Base-by-base conservation (phyloP, 2,113 vertebrate genomes). In the Platysternon megacephalum region DNA sequence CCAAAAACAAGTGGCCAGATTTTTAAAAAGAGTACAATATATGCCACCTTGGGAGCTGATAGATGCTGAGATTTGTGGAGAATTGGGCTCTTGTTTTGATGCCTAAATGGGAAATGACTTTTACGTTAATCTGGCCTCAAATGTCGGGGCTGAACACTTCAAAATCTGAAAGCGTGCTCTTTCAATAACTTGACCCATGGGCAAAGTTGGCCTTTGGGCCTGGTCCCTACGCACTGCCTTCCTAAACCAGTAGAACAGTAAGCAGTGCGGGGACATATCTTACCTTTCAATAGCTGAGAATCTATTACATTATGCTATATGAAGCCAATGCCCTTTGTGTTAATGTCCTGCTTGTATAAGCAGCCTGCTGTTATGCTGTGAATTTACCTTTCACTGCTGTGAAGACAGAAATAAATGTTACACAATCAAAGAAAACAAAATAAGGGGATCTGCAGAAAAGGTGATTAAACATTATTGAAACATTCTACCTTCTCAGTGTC, bases 391-490 rank as follows among this genome's bases (percentile, higher is more conserved):
- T 97, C 93, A 93, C 72, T 87, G 76, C 88, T 84, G 85, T 74
- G 88, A 95, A 93, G 87, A 92, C 87, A 93, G 91, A 96, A 96
- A 89, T 82, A 89, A 28, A 78, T 78, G 24, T 46, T 46, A 78
- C 26, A 46, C 86, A 95, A 97, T 97, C 96, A 95, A 97, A 96
- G 95, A 86, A 96, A 95, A 92, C 61, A 87, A 93, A 97, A 91
- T 84, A 88, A 46, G 32, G 94, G 48, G 22, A 94, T 96, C 91
- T 96, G 93, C 95, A 97, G 85, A 96, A 96, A 96, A 97, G 86
- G 95, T 97, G 68, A 94, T 93, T 93, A 89, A 94, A 85, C 44
- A 82, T 91, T 90, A 93, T 86, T 84, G 90, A 94, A 97, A 89
- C 72, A 87, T 91, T 97, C 86, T 92, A 13, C 0, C 8, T 61